Conservation (phyloP, 2,113 vertebrate genomes). For the Acanthochromis polyacanthus region DNA sequence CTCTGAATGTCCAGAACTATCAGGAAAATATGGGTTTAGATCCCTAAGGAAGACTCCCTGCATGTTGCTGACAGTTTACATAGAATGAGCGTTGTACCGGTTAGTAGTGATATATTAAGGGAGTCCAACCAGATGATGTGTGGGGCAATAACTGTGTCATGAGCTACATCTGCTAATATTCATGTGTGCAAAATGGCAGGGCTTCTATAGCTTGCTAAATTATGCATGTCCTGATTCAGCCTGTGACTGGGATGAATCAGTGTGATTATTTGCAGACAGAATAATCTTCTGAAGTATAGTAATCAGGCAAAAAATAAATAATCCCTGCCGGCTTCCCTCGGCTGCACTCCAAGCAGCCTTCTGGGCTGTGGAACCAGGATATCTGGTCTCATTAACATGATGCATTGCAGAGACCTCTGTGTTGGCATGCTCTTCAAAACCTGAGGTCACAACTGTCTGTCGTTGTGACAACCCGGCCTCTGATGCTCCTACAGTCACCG, state of each 20-base stretch:
- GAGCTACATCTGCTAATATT: slow-evolving; percentile 6
- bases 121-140: too few relatives aligned
- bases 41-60: too few relatives aligned
- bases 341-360: neutral
- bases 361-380: neutral
- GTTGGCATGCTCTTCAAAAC: slow-evolving; percentile 16
- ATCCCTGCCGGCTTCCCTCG: too few relatives aligned
- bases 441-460: slow-evolving; percentile 35
- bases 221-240: slow-evolving; percentile 35
- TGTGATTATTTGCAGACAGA: slow-evolving; percentile 6
- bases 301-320: neutral
- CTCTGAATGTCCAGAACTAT: too few relatives aligned
- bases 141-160: neutral
- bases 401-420: slow-evolving; percentile 17
- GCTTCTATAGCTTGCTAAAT: slow-evolving; percentile 14
- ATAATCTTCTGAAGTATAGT: slow-evolving; percentile 4
- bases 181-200: slow-evolving; percentile 21
- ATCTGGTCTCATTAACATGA: slow-evolving; percentile 26
- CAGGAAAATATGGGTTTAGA: too few relatives aligned
- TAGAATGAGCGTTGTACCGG: too few relatives aligned
- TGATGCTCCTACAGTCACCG: slow-evolving; percentile 6
- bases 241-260: neutral
- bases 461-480: slow-evolving; percentile 35
- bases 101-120: too few relatives aligned
- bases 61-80: too few relatives aligned